phyloP scores from a whole-genome alignment of 2,888 invertebrate genomes.

The Oscheius sp. region DNA sequence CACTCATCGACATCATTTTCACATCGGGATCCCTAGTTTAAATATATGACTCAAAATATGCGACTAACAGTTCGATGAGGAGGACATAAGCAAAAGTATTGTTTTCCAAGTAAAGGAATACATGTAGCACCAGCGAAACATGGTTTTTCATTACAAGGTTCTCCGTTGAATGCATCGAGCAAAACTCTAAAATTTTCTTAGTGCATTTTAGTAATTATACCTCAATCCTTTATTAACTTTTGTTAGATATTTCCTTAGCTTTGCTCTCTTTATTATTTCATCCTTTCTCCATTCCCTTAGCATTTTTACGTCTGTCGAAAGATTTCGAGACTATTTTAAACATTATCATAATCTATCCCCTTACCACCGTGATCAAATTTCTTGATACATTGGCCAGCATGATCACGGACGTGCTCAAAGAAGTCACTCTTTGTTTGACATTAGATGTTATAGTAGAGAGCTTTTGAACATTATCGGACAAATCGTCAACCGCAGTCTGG shows the following conservation, averaged over 20 bases:
- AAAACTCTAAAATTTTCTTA: slow-evolving; percentile 9
- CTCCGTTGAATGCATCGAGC: slow-evolving; percentile 21
- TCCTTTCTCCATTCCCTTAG: slow-evolving; percentile 31
- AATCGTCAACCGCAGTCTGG: background rate
- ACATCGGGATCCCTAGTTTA: slow-evolving; percentile 55
- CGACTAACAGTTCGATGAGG: slow-evolving; percentile 51
- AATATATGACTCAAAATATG: background rate
- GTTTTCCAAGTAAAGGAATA: slow-evolving; percentile 55
- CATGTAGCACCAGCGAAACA: slow-evolving; percentile 67
- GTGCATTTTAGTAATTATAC: slow-evolving; percentile 2
- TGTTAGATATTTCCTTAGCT: slow-evolving; percentile 23
- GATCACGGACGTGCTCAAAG: background rate
- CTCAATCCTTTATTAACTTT: slow-evolving; percentile 23
- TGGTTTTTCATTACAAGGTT: slow-evolving; percentile 57
- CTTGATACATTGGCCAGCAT: background rate
- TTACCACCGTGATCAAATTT: slow-evolving; percentile 5
- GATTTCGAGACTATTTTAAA: slow-evolving; percentile 15
- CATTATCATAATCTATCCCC: background rate
- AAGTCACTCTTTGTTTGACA: background rate
- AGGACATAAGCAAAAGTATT: slow-evolving; percentile 64
- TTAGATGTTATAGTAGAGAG: background rate
- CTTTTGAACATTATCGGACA: background rate
- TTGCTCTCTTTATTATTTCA: slow-evolving; percentile 15
- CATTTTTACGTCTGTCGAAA: slow-evolving; percentile 24
- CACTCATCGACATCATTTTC: slow-evolving; percentile 66